These are phyloP conservation scores for Phaethon lepturus DNA, from an alignment of 2,113 vertebrate species.

Conservation along the genomic window DNA sequence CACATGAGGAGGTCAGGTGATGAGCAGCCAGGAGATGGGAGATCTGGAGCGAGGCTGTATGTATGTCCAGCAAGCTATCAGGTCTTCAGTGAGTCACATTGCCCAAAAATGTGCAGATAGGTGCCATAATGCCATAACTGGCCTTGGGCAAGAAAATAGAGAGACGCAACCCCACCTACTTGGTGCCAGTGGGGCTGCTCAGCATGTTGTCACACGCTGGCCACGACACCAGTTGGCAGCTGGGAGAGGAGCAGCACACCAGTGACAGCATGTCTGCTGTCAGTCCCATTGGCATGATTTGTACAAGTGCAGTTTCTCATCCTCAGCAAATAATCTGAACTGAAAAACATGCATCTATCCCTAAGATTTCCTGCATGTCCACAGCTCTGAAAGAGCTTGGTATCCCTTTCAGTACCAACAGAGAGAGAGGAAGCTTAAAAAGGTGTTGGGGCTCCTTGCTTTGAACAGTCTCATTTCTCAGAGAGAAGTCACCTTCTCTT, in stretches of 20 bases:
- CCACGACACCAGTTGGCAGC: accelerated
- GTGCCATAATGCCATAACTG: not conserved
- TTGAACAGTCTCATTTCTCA: not conserved
- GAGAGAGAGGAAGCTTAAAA: not conserved
- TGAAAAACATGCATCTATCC: not conserved
- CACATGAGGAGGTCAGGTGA: not conserved
- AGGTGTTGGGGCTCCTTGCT: not conserved
- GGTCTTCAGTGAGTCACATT: not conserved
- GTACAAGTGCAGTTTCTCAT: not conserved
- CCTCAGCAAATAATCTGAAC: not conserved
- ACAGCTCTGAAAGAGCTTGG: not conserved
- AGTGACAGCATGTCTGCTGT: not conserved
- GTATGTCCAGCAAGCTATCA: not conserved
- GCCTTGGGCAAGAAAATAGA: not conserved
- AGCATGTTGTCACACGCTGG: accelerated
- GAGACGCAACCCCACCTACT: accelerated
- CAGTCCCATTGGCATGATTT: not conserved
- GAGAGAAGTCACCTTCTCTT: not conserved
- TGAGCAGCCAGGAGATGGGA: not conserved
- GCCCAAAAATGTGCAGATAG: not conserved
- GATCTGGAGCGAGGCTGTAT: accelerated
- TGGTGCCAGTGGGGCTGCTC: not conserved
- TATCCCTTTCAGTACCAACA: not conserved
- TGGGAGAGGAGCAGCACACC: not conserved
- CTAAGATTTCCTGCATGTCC: not conserved